Base-by-base conservation (phyloP, 2,888 invertebrate species). In the Heliconius hortense region DNA sequence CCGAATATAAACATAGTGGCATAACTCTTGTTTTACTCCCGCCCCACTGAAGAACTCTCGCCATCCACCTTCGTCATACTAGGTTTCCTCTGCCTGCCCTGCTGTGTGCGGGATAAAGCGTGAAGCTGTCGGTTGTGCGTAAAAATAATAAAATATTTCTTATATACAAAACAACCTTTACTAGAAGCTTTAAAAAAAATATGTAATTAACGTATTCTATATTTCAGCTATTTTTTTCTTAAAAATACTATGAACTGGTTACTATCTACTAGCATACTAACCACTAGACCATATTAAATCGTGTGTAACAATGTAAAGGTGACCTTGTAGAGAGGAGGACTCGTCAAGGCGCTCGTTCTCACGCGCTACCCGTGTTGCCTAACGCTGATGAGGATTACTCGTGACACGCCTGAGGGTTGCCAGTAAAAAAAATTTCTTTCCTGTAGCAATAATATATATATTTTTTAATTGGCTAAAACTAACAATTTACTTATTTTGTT, bases 341-440 rank as follows among this genome's bases (percentile, higher is more conserved):
- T 86, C 86, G 90, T 89, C 89, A 89, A 86, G 86, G 86, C 78
- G 74, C 77, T 73, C 84, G 88, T 91, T 93, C 92, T 90, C 92
- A 92, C 91, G 90, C 84, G 90, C 89, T 90, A 88, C 93, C 88
- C 88, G 92, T 92, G 88, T 92, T 92, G 88, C 87, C 81, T 75
- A 82, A 84, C 82, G 80, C 82, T 84, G 84, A 84, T 80, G 83
- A 80, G 88, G 92, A 92, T 92, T 91, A 92, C 81, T 77, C 79
- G 78, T 76, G 80, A 82, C 76, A 77, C 72, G 26, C 77, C 53
- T 70, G 87, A 82, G 91, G 91, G 91, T 78, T 90, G 86, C 76
- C 82, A 81, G 75, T 62, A 4, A 13, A 59, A 48, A 68, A 59
- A 21, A 56, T 56, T n/a, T 21, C 2, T 21, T 56, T 2, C 21